Percentiles rank a stretch among this genome's conserved stretches.
Evolutionary conservation across 2,113 vertebrate species (phyloP).

Genomic region (Passer montanus): DNA sequence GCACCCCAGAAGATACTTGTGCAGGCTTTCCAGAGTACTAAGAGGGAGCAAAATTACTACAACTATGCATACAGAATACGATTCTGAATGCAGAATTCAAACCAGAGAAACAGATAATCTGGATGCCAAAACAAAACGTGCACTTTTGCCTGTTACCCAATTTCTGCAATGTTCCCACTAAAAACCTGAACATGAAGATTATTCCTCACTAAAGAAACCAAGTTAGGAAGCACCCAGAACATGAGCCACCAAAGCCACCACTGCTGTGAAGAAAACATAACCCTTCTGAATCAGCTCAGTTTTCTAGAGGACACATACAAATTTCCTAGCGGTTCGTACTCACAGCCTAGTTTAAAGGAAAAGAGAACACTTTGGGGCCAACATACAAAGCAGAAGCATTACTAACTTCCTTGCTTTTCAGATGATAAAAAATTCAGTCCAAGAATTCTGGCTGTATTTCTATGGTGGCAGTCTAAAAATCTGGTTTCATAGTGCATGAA

Average conservation of each 20-base stretch:
- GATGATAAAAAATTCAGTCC: neutral
- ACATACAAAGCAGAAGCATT: neutral
- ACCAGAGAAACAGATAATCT: slow-evolving; percentile 3
- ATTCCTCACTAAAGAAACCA: neutral
- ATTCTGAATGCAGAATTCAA: slow-evolving; percentile 43
- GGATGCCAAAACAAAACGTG: neutral
- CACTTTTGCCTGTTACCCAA: neutral
- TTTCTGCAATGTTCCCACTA: neutral
- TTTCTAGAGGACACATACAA: neutral
- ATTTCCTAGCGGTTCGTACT: neutral
- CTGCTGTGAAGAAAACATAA: neutral
- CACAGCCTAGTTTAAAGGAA: neutral
- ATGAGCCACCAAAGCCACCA: neutral
- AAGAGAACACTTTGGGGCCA: neutral
- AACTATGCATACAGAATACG: neutral
- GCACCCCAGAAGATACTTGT: neutral
- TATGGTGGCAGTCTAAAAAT: neutral
- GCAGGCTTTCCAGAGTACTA: neutral
- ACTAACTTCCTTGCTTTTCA: neutral
- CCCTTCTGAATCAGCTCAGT: neutral
- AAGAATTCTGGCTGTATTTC: neutral
- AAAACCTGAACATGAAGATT: neutral
- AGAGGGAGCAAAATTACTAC: neutral
- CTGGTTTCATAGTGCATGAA: neutral
- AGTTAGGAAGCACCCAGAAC: neutral